Evolutionary conservation across 1,140 invertebrate genomes (phyloP), one percentile per base, ranked within the genome.

Genomic region (Oncopodura yosiiana): DNA sequence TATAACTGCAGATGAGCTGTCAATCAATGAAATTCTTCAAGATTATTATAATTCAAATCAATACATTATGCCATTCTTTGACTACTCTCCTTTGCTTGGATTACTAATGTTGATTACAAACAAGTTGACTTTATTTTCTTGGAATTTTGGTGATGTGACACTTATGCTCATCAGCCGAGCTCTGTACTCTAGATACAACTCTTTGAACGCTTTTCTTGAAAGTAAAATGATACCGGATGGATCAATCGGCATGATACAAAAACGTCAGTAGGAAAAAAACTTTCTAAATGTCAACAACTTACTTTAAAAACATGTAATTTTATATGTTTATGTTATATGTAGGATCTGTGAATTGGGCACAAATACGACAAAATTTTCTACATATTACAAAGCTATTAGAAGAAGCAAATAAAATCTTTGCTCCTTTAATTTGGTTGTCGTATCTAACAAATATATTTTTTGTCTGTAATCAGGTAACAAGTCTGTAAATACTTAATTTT

Each of bases 341-440:
- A 60, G 58, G 56, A 19, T 6, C 48, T 9, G 52, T 62, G 4
- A 42, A 32, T 16, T 62, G 60, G 60, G 5, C 11, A 12, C 32
- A 27, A 30, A 36, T 62, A n/a, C 46, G 60, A 0, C 11, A 38
- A 21, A 58, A 58, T 39, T 62, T 55, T 24, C 43, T 55, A 1
- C 48, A 34, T 2, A 48, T 62, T 19, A 48, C 24, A 0, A 51
- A 48, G 21, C 34, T 58, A 1, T 45, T 62, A 21, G 52, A 58
- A n/a, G 52, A 62, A 42, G 49, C 53, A 3, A 57, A 62, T 36
- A 14, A 41, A 27, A 51, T 58, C n/a, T 56, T 58, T 24, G 32
- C 58, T 27, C 56, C 56, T 26, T 30, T 62, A 12, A 62, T 62
- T 55, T 62, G 60, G 60, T 37, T 62, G 5, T 62, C 60, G 3